Evolutionary conservation across 1,140 invertebrate genomes (phyloP), one percentile per base, ranked within the genome.

Genomic region (Drosophila pseudoananassae): DNA sequence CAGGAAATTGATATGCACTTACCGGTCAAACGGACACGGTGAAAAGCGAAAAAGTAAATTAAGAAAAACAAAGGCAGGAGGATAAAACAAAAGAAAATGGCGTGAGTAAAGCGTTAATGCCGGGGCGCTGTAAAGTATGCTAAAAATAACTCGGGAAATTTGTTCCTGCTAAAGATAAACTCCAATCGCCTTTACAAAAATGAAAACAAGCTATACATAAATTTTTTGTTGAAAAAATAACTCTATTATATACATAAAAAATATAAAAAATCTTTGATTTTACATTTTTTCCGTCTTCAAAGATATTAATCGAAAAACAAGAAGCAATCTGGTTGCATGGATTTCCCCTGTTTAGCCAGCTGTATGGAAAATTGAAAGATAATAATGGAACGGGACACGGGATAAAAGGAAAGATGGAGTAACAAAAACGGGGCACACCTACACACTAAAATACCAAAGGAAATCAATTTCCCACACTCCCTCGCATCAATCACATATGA

Each of bases 1-100:
- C 70, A 78, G 75, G 75, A 85, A 85, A 85, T 85, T 82, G 82
- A 88, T 87, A 85, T 88, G 83, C 74, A 85, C 82, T 85, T 85
- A 85, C 81, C 78, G 82, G 81, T 70, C 59, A 71, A 56, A 81
- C 49, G 70, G 15, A 56, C 29, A 17, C 36, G 14, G 10, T 36
- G 53, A 40, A 29, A 29, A 25, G 6, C 20, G 49, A 60, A 10
- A 61, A 49, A n/a, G 31, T 38, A 50, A 60, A 60, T 15, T 17
- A 17, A 60, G 29, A 4, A 58, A 3, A 36, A 9, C 20, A n/a
- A 46, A 60, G 50, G 14, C 23, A 14, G 15, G 31, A 20, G 27
- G 3, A 9, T 25, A 29, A 12, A 46, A 27, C 29, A 20, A 7
- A 8, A 46, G 9, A 38, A 23, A n/a, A 3, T 33, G 15, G 29